Conservation (phyloP, 2,797 vertebrate genomes). For the Carduelis carduelis region DNA sequence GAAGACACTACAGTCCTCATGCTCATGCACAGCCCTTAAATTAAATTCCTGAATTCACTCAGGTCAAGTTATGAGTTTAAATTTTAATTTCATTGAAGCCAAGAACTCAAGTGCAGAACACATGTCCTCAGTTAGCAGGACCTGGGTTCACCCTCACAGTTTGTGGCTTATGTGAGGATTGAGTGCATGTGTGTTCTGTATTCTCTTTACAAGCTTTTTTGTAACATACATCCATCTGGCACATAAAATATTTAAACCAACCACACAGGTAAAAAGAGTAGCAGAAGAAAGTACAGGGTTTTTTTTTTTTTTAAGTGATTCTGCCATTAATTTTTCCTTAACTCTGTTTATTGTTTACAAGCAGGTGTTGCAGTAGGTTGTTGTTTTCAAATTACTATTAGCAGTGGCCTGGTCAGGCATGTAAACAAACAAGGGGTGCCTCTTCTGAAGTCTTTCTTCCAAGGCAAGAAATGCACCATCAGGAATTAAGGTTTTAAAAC, state of each 20-base stretch:
- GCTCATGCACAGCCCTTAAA: not conserved
- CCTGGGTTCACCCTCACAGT: not conserved
- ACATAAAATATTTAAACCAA: not conserved
- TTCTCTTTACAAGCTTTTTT: not conserved
- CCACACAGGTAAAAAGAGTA: not conserved
- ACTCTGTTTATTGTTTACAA: not conserved
- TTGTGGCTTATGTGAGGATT: fast-evolving
- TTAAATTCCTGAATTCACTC: not conserved
- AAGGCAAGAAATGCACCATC: not conserved
- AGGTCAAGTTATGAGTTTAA: not conserved
- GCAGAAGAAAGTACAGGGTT: not conserved
- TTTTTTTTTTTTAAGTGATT: not conserved
- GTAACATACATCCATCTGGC: not conserved
- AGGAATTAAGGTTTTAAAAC: not conserved
- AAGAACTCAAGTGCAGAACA: not conserved
- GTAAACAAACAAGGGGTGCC: not conserved
- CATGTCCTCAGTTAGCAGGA: not conserved
- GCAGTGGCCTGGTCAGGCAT: not conserved
- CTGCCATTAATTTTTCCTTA: not conserved
- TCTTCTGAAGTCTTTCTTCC: not conserved
- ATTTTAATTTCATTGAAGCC: not conserved
- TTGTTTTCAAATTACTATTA: not conserved
- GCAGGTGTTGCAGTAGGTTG: not conserved
- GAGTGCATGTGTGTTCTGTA: not conserved
- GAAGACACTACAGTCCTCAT: not conserved